A percentile compares a stretch with the other conserved stretches of the same genome.
Conservation (phyloP, 2,797 vertebrate species). For the Sebastiscus tertius region DNA sequence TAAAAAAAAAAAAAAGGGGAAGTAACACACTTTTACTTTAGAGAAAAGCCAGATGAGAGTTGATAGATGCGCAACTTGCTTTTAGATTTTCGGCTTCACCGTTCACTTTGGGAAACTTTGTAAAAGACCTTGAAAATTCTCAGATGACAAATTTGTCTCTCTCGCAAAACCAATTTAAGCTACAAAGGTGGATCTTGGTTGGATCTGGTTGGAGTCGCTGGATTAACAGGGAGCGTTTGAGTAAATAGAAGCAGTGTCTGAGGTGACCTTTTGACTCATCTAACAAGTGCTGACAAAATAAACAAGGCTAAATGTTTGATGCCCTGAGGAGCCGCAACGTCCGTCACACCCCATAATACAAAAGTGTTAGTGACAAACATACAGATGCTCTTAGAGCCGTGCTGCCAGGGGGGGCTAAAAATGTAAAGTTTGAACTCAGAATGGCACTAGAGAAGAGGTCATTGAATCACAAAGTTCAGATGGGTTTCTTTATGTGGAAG, state of each 20-base stretch:
- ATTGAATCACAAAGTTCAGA: slow-evolving; percentile 30
- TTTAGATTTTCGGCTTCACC: slow-evolving; percentile 50
- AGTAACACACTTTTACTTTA: slow-evolving; percentile 78
- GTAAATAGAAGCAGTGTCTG: not conserved
- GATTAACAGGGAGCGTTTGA: not conserved
- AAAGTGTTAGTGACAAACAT: slow-evolving; percentile 12
- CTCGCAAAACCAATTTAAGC: slow-evolving; percentile 32
- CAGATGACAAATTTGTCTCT: slow-evolving; percentile 38
- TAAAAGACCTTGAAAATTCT: slow-evolving; percentile 65
- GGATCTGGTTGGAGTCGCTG: not conserved
- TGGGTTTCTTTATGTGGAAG: not conserved
- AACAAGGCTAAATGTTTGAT: slow-evolving; percentile 10
- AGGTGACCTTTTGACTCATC: slow-evolving; percentile 17
- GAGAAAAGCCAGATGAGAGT: slow-evolving; percentile 71
- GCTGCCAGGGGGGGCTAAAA: slow-evolving; percentile 5
- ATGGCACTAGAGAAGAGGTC: slow-evolving; percentile 24
- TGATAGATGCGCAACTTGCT: slow-evolving; percentile 72
- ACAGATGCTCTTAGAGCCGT: not conserved
- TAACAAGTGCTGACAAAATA: slow-evolving; percentile 13
- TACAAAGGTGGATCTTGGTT: not conserved
- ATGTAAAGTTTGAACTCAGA: slow-evolving; percentile 47
- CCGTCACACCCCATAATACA: not conserved
- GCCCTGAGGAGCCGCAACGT: not conserved
- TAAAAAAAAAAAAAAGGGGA: slow-evolving; percentile 40
- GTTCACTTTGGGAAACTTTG: slow-evolving; percentile 58